Percentiles rank a stretch among this genome's conserved stretches.
Evolutionary conservation across 2,797 vertebrate species (phyloP).

Genomic region (Loris lydekkerianus): DNA sequence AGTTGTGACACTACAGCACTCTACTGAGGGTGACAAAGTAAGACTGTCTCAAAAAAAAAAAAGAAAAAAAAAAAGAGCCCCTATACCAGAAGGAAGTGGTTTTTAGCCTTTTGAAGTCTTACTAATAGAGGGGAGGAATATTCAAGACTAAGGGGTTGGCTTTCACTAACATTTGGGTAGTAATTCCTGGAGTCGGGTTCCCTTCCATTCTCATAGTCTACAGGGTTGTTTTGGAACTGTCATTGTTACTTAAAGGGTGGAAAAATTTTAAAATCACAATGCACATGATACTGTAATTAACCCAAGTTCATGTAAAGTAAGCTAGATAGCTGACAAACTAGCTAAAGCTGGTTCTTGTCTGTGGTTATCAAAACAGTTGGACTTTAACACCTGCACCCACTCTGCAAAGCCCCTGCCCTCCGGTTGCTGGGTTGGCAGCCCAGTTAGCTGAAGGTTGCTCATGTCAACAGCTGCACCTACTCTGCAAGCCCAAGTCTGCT

Average conservation of each 20-base stretch:
- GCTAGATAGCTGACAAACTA: not conserved
- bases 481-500: not conserved
- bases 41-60: no score
- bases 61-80: no score
- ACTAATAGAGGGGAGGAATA: not conserved
- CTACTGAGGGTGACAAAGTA: no score
- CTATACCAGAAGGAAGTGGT: no score
- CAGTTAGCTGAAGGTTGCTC: no score
- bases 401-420: not conserved
- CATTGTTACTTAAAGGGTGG: not conserved
- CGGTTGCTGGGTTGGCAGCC: no score
- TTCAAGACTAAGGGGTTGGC: not conserved
- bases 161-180: not conserved
- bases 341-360: not conserved
- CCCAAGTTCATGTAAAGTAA: not conserved
- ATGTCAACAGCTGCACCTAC: not conserved
- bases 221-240: not conserved
- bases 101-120: not conserved
- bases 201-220: not conserved
- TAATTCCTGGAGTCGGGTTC: not conserved
- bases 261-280: not conserved
- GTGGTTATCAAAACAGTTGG: not conserved
- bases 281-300: not conserved
- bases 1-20: no score
- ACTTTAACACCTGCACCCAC: not conserved